Conservation (phyloP, 1,140 invertebrate genomes). For the Riptortus pedestris region DNA sequence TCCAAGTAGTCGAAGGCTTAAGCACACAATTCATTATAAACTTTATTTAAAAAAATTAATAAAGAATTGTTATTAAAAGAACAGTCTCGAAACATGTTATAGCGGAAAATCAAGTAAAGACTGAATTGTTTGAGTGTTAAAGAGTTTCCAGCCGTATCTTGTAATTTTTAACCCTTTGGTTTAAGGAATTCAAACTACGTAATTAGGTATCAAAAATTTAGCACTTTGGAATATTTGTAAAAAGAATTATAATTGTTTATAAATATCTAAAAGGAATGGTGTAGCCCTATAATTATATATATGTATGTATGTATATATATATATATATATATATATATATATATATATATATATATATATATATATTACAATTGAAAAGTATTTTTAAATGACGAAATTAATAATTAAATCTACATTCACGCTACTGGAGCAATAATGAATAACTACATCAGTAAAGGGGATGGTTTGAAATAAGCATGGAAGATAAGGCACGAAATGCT, state of each 20-base stretch:
- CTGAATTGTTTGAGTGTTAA: slow-evolving; percentile 25
- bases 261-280: slow-evolving; percentile 1
- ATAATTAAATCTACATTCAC: neutral
- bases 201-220: slow-evolving; percentile 25
- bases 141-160: slow-evolving; percentile 24
- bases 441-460: neutral
- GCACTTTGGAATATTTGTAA: slow-evolving; percentile 22
- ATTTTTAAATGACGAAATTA: slow-evolving; percentile 20
- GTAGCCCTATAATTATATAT: neutral
- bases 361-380: slow-evolving; percentile 17
- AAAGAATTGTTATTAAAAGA: neutral
- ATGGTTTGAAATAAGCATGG: slow-evolving; percentile 13
- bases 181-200: slow-evolving; percentile 20
- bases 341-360: slow-evolving; percentile 3
- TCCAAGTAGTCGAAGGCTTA: slow-evolving; percentile 25
- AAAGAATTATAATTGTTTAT: slow-evolving; percentile 16
- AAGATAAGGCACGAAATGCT: slow-evolving; percentile 4
- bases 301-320: neutral
- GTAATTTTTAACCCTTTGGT: slow-evolving; percentile 23
- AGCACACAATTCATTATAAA: neutral
- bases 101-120: slow-evolving; percentile 23
- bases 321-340: neutral
- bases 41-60: slow-evolving; percentile 11
- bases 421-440: slow-evolving; percentile 16
- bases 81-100: slow-evolving; percentile 21